These are phyloP conservation scores for Spisula solida DNA, from an alignment of 2,888 invertebrate genomes.

Conservation along the genomic window DNA sequence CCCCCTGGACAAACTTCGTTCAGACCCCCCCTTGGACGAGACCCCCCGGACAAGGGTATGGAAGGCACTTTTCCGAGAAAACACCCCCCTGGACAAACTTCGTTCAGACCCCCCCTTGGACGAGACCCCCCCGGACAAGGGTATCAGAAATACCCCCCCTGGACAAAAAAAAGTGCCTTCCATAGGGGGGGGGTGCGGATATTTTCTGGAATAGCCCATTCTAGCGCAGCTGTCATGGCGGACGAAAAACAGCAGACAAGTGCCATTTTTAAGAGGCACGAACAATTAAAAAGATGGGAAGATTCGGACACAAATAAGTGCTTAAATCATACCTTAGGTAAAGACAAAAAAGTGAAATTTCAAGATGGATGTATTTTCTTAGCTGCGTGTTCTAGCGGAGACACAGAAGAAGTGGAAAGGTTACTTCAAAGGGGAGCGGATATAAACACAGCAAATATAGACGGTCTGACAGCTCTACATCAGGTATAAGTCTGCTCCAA, in stretches of 20 bases:
- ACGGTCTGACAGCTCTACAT: constrained; percentile 99
- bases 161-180: too few species aligned
- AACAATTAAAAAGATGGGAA: constrained; percentile 87
- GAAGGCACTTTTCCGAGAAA: too few species aligned
- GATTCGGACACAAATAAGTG: constrained; percentile 87
- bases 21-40: too few species aligned
- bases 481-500: constrained; percentile 91
- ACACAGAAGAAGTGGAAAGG: constrained; percentile 98
- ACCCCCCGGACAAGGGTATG: too few species aligned
- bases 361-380: constrained; percentile 99
- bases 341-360: constrained; percentile 92
- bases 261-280: constrained; percentile 86
- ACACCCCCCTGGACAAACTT: too few species aligned
- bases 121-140: too few species aligned
- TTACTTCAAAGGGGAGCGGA: constrained; percentile 97
- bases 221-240: constrained; percentile 83
- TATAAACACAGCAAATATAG: constrained; percentile 99
- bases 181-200: too few species aligned
- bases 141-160: too few species aligned
- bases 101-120: too few species aligned
- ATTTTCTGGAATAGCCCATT: constrained; percentile 74
- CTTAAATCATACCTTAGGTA: constrained; percentile 73
- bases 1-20: too few species aligned
- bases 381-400: constrained; percentile 98
- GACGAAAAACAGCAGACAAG: constrained; percentile 82